Conservation (phyloP, 2,113 vertebrate species). For the Tympanuchus pallidicinctus region DNA sequence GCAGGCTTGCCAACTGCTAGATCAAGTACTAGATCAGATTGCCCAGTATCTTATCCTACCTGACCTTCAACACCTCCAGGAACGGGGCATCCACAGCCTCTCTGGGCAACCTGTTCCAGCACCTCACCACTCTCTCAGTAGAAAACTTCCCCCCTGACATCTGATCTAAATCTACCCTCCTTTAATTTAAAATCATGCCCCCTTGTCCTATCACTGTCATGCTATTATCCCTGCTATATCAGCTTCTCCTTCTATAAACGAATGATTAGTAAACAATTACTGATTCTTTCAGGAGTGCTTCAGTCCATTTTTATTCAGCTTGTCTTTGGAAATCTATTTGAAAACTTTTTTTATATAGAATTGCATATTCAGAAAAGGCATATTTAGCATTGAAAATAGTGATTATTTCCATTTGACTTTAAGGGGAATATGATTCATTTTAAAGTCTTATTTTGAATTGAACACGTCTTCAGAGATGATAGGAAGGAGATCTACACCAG, state of each 20-base stretch:
- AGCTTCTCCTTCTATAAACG: background rate
- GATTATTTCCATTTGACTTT: background rate
- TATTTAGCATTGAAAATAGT: background rate
- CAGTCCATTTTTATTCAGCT: background rate
- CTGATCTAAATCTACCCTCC: too few relatives aligned
- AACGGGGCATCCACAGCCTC: too few relatives aligned
- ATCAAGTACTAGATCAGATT: too few relatives aligned
- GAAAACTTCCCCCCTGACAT: too few relatives aligned
- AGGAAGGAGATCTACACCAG: background rate
- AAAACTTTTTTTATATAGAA: background rate
- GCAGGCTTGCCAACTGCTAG: too few relatives aligned
- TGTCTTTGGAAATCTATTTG: background rate
- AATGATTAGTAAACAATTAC: background rate
- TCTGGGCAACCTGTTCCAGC: too few relatives aligned
- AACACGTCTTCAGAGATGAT: accelerated
- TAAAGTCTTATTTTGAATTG: background rate
- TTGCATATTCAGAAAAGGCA: accelerated
- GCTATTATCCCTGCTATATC: background rate
- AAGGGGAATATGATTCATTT: background rate
- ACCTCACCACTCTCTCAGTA: too few relatives aligned
- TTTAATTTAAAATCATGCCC: too few relatives aligned
- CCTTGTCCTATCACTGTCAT: too few relatives aligned
- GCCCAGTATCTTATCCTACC: too few relatives aligned
- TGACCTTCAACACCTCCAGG: too few relatives aligned
- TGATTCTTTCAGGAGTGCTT: background rate